Evolutionary conservation across 2,888 invertebrate species (phyloP), one percentile per base, ranked within the genome.

Genomic region (Scrobipalpa costella): DNA sequence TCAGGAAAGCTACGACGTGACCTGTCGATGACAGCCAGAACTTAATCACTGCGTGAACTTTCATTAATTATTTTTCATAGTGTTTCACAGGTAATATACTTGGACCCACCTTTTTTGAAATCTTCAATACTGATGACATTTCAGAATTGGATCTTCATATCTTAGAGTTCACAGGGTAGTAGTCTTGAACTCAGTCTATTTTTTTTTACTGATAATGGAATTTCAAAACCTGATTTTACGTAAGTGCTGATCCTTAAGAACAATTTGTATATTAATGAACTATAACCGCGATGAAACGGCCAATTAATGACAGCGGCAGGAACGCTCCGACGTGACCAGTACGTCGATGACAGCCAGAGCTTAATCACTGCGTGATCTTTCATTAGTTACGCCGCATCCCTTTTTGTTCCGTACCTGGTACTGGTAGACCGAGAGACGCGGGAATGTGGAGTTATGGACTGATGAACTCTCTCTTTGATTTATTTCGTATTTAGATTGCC

Each of bases 221-320:
- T 40, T 38, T 7, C 3, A 40, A 13, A 27, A 27, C 5, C 5
- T 27, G 5, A 27, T 27, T 3, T 27, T 5, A 27, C 27, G 27
- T 27, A n/a, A 44, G 40, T 5, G 7, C 66, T 68, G 63, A 67
- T 64, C 68, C 69, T 72, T 67, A 69, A 73, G 68, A 69, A 68
- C 84, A 79, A 83, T 80, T 78, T 69, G 76, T 77, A 84, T 83
- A 84, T 83, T 85, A 88, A 88, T 87, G 83, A 85, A 83, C 81
- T 80, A 84, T 82, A 80, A 81, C 79, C 71, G 78, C 85, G 83
- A 84, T 88, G 86, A 87, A 85, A 83, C 77, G 84, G 80, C 73
- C 87, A 85, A 88, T 89, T 88, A 87, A 88, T 86, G 87, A 79
- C 78, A 78, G 79, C 82, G 85, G 82, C 83, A 79, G 75, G 73